These are phyloP conservation scores for Hapalemur alaotrensis DNA, from an alignment of 2,797 vertebrate genomes.

Conservation along the genomic window DNA sequence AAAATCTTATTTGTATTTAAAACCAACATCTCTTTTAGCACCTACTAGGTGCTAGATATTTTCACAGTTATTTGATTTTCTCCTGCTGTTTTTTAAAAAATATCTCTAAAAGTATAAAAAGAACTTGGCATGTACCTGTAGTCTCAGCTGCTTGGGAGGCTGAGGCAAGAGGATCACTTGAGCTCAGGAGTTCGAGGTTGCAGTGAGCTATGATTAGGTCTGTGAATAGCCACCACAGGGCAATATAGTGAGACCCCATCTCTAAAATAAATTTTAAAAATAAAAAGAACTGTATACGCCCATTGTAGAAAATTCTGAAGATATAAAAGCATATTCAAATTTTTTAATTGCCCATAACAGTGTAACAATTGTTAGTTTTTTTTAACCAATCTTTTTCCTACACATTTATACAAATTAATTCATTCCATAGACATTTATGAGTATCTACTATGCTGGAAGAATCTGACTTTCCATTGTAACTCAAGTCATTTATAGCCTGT, in stretches of 20 bases:
- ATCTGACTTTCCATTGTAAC: background rate
- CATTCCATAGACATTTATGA: background rate
- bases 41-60: background rate
- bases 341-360: background rate
- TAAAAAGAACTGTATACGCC: background rate
- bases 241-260: background rate
- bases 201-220: background rate
- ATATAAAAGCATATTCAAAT: constrained; percentile 1
- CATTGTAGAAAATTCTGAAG: background rate
- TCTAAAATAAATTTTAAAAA: background rate
- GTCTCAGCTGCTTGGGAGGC: background rate
- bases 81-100: background rate
- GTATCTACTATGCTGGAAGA: background rate
- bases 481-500: background rate
- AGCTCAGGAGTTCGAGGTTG: background rate
- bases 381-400: background rate
- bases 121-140: background rate
- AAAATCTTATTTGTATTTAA: constrained; percentile 22
- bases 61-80: constrained; percentile 33
- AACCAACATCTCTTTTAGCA: background rate
- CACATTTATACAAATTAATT: background rate
- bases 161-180: background rate
- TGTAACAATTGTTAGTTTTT: background rate
- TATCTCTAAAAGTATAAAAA: background rate
- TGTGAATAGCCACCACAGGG: background rate